Evolutionary conservation across 2,113 vertebrate genomes (phyloP), one percentile per base, ranked within the genome.

Genomic region (Aix galericulata): DNA sequence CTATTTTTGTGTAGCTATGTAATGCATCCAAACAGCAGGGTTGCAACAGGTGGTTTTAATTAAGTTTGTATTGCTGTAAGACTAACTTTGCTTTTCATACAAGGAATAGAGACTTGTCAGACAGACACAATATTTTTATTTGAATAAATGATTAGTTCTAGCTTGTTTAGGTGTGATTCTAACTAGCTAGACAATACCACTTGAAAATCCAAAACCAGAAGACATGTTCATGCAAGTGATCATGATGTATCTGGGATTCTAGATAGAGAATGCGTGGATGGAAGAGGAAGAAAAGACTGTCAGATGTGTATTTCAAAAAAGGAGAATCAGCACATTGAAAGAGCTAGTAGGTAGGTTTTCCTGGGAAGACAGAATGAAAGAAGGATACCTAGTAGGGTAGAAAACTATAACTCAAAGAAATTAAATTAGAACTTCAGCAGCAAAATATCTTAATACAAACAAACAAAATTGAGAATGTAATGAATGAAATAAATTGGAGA

Each of bases 1-100:
- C 83, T 93, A 91, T 96, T 97, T 95, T 92, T 92, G 69, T 86
- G 58, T n/a, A 92, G 44, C 77, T 89, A 17, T 72, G 77, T 52
- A 84, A 92, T 86, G 17, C 48, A 62, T 75, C 6, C 8, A 75
- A 96, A 95, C 76, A 84, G 23, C 55, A 82, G 62, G 50, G 69
- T 79, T 92, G 69, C 52, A 79, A n/a, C 11, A 79, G 56, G 18
- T 64, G 56, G 8, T 79, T 93, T 94, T 92, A 94, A 91, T 93
- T 92, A 94, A 89, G 58, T 55, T 79, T 92, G 26, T 88, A 55
- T 92, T 74, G 92, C 77, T 91, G 69, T 80, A 96, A 91, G 52
- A 84, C 26, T 63, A 52, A 79, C 86, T 84, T 83, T 95, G 17
- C 40, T 88, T 92, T 90, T 86, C 78, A 73, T 25, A 25, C 13